Evolutionary conservation across 1,140 invertebrate genomes (phyloP), one percentile per base, ranked within the genome.

Genomic region (Aphelenchoides avenae): DNA sequence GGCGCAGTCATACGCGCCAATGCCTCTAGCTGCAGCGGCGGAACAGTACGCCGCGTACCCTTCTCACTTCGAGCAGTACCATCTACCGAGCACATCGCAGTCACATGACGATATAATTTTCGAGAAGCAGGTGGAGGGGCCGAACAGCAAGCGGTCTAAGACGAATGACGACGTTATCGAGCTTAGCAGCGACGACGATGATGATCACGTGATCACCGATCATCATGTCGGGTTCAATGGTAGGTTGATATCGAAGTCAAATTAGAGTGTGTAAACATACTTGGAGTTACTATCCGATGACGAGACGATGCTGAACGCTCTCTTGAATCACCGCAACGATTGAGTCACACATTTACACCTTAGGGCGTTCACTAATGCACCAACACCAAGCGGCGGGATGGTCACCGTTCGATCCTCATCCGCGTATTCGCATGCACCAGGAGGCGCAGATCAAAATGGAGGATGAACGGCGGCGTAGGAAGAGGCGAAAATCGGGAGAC

Each of bases 81-180:
- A 54, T 9, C n/a, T 24, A 37, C 9, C 24, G 30, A 20, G 44
- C 37, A 22, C 27, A 52, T 54, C n/a, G n/a, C 41, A 43, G 7
- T 3, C 7, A 1, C 31, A 29, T 13, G 31, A 52, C 24, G 50
- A 48, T 34, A 9, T 31, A 9, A 7, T 41, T 41, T 41, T 3
- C 39, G 3, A 41, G 26, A 18, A 41, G 7, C 3, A 41, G 26
- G 26, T 41, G 7, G 9, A 18, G 15, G 44, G 3, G n/a, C 44
- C 15, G 26, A 37, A 37, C 3, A 47, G 50, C 20, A 49, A 41
- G 9, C 54, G 33, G 48, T 64, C 41, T n/a, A 18, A 48, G 5
- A 64, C 67, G 9, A 31, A 66, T 5, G 36, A 54, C 11, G 64
- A 66, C 15, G 40, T 66, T 7, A 41, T 66, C 26, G 64, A 68